Base-by-base conservation (phyloP, 2,888 invertebrate species). In the Cybosia mesomella region DNA sequence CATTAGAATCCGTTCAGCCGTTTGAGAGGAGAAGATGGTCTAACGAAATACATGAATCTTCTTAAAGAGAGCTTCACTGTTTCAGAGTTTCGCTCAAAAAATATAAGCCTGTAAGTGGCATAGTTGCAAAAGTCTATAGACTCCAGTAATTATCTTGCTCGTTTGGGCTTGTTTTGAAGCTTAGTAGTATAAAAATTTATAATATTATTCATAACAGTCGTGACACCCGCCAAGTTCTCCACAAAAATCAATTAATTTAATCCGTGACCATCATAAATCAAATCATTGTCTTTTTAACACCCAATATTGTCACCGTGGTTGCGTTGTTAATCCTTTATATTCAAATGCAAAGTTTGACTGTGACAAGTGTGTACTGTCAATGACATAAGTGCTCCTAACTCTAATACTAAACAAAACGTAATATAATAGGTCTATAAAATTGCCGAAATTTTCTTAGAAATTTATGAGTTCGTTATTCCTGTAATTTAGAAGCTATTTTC, bases 321-420 rank as follows among this genome's bases (percentile, higher is more conserved):
- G 71, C 76, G 22, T 24, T 80, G 80, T 83, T 83, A 83, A 84
- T 87, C 79, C 83, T 81, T 87, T 85, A 87, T 68, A 89, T 91
- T 89, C 81, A 86, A 81, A 89, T 90, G 86, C 84, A 84, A 87
- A 84, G 74, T 81, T 82, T 78, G 70, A 68, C 71, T 74, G 71
- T 76, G 55, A 39, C 70, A 73, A 80, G 74, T 79, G 80, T 75
- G 65, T 43, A 49, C 24, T 13, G n/a, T 49, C 49, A 49, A 9
- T 8, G 49, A 9, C n/a, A 18, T 1, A 49, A 49, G 43, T 43
- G 18, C 7, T 43, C 7, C 28, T 15, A 49, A n/a, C n/a, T n/a
- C n/a, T n/a, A n/a, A n/a, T n/a, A n/a, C n/a, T n/a, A n/a, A 18
- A 49, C 5, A 18, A 7, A 18, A 49, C 36, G 36, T 11, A 11